Evolutionary conservation across 2,113 vertebrate genomes (phyloP).

Genomic region (Plestiodon gilberti): DNA sequence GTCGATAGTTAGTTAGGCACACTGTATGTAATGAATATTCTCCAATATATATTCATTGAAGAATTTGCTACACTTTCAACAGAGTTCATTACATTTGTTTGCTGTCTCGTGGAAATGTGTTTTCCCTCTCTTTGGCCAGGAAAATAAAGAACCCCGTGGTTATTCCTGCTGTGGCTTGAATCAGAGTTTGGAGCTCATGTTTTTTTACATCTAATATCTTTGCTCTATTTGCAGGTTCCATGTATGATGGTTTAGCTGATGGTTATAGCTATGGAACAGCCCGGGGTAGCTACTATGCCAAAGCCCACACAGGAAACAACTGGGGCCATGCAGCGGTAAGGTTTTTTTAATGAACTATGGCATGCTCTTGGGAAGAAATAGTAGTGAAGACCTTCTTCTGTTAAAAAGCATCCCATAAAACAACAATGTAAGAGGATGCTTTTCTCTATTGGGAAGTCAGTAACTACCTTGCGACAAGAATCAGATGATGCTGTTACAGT

Average conservation of each 20-base stretch:
- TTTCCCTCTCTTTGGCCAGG: not conserved
- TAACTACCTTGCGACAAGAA: not conserved
- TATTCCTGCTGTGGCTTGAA: not conserved
- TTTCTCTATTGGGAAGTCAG: not conserved
- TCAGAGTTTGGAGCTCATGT: not conserved
- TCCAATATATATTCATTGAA: too few relatives aligned
- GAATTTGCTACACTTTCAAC: too few relatives aligned
- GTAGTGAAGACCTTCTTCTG: not conserved
- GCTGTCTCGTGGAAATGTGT: too few relatives aligned
- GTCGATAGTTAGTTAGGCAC: too few relatives aligned
- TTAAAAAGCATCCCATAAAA: not conserved
- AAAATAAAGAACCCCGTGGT: not conserved
- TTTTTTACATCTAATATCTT: slow-evolving; percentile 33
- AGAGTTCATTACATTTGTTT: too few relatives aligned
- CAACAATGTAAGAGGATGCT: not conserved
- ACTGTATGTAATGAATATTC: too few relatives aligned
- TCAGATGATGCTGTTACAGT: rapidly evolving
- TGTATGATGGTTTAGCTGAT: slow-evolving; percentile 76
- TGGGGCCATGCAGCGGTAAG: slow-evolving; percentile 84
- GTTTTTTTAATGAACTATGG: slow-evolving; percentile 9
- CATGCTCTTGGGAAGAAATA: not conserved
- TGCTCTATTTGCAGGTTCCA: slow-evolving; percentile 73
- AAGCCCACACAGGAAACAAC: slow-evolving; percentile 74
- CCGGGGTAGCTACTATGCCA: slow-evolving; percentile 77
- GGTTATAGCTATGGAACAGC: slow-evolving; percentile 76